Conservation (phyloP, 2,888 invertebrate species). For the Timema cristinae region DNA sequence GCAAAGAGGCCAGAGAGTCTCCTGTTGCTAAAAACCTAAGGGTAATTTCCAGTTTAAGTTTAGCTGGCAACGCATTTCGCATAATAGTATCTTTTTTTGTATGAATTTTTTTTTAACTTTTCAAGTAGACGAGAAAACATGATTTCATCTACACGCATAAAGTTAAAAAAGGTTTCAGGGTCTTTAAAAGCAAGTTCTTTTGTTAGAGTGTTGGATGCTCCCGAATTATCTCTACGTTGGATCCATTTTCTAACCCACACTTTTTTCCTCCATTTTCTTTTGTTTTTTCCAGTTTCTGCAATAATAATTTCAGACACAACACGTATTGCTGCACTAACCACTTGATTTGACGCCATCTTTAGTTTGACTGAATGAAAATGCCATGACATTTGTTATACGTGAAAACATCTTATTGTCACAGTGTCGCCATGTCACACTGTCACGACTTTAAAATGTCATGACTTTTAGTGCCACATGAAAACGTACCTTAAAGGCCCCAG, state of each 20-base stretch:
- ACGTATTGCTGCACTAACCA: too few species aligned
- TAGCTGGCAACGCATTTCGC: constrained; percentile 2
- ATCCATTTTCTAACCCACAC: background rate
- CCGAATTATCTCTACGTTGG: background rate
- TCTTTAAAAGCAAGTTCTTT: constrained; percentile 8
- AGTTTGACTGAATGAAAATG: too few species aligned
- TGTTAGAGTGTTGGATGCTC: background rate
- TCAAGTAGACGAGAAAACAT: background rate
- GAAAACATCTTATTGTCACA: too few species aligned
- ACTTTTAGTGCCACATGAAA: too few species aligned
- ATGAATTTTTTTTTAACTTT: background rate
- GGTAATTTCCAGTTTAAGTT: constrained; percentile 4
- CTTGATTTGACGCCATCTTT: too few species aligned
- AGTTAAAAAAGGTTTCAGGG: background rate
- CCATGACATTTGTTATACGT: too few species aligned
- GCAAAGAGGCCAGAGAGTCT: constrained; percentile 1
- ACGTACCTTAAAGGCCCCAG: too few species aligned
- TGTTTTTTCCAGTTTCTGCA: background rate
- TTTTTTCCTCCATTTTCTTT: constrained; percentile 7
- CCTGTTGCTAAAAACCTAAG: constrained; percentile 2
- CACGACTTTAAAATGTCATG: too few species aligned
- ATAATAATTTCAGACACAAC: too few species aligned
- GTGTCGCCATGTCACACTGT: too few species aligned
- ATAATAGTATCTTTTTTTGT: constrained; percentile 3
- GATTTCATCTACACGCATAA: background rate